A percentile compares a stretch with the other conserved stretches of the same genome.
phyloP scores from a whole-genome alignment of 2,113 vertebrate species.

The Brachyhypopomus gauderio region DNA sequence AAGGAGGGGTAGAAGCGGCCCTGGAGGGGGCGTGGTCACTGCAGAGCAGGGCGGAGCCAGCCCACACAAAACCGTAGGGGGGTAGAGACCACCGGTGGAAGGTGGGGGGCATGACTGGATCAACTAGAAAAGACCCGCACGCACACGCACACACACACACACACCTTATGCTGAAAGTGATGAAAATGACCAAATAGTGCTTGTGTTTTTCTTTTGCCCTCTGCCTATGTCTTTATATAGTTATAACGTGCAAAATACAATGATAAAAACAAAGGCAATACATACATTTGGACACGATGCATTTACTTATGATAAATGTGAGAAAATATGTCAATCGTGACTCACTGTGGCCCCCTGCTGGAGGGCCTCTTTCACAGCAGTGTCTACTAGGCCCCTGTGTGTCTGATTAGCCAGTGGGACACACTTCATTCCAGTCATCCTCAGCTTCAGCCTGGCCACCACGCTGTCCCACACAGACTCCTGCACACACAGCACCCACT shows the following conservation, averaged over 20 bases:
- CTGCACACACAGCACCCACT: slow-evolving; percentile 82
- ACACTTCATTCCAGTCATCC: slow-evolving; percentile 73
- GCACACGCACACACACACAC: not conserved
- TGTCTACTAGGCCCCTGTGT: slow-evolving; percentile 62
- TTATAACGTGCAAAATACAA: no score
- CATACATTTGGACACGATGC: no score
- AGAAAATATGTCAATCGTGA: not conserved
- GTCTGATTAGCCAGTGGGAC: slow-evolving; percentile 67
- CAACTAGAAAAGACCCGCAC: slow-evolving; percentile 66
- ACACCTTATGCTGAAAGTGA: not conserved
- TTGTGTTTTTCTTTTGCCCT: no score
- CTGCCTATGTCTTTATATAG: no score
- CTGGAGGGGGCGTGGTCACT: slow-evolving; percentile 68
- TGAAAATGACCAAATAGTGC: not conserved
- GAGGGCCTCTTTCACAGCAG: slow-evolving; percentile 74
- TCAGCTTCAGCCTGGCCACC: slow-evolving; percentile 70
- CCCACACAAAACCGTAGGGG: slow-evolving; percentile 81
- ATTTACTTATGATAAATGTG: not conserved
- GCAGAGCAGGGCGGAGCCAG: slow-evolving; percentile 76
- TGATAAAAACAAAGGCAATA: no score
- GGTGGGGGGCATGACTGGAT: slow-evolving; percentile 73
- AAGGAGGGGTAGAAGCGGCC: slow-evolving; percentile 75
- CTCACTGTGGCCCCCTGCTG: slow-evolving; percentile 83
- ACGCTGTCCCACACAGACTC: slow-evolving; percentile 76
- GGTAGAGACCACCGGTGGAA: slow-evolving; percentile 70